These are phyloP conservation scores for Schizaphis graminum DNA, from an alignment of 2,888 invertebrate species.

Conservation along the genomic window DNA sequence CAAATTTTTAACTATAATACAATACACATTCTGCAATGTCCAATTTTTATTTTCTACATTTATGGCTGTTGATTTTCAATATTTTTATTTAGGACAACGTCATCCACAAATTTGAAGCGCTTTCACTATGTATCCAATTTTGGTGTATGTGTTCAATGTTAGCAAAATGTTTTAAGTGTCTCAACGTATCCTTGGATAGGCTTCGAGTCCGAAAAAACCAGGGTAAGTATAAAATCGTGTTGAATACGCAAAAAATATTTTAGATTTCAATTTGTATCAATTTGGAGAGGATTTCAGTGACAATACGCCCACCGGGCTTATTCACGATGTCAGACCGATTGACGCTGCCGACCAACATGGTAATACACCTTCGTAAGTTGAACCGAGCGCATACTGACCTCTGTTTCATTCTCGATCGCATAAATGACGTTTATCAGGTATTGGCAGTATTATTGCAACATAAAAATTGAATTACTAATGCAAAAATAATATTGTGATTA, in stretches of 20 bases:
- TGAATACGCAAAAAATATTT: neutral
- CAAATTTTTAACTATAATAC: neutral
- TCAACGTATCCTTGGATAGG: slow-evolving; percentile 44
- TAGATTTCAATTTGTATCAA: neutral
- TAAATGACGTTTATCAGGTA: slow-evolving; percentile 65
- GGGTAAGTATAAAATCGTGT: neutral
- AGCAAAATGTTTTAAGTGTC: slow-evolving; percentile 62
- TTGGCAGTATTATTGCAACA: neutral
- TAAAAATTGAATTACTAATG: neutral
- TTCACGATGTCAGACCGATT: slow-evolving; percentile 32
- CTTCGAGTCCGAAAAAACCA: slow-evolving; percentile 37
- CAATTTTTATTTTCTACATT: neutral
- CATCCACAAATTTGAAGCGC: slow-evolving; percentile 62
- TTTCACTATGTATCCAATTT: slow-evolving; percentile 66
- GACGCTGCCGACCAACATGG: slow-evolving; percentile 50
- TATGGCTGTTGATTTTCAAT: neutral
- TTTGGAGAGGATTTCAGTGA: slow-evolving; percentile 12
- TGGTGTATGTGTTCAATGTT: slow-evolving; percentile 65
- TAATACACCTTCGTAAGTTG: neutral
- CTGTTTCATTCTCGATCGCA: slow-evolving; percentile 62
- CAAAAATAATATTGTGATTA: neutral
- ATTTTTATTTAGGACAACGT: slow-evolving; percentile 63
- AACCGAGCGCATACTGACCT: slow-evolving; percentile 61
- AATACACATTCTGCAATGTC: neutral
- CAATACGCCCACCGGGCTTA: slow-evolving; percentile 7